Base-by-base conservation (phyloP, 2,797 vertebrate species). In the Heliangelus exortis region DNA sequence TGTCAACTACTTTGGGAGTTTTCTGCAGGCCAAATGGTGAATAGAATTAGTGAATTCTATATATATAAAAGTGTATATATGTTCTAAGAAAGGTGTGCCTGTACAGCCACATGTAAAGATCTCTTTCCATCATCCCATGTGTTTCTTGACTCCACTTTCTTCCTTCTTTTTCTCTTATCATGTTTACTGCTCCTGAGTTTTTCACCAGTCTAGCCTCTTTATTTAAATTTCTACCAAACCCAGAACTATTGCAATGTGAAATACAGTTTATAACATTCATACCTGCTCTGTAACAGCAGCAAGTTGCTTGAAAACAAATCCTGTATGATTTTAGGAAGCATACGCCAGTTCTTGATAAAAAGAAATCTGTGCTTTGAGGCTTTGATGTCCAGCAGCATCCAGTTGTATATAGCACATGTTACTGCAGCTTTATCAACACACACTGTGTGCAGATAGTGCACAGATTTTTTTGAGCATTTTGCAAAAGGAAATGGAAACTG, bases 401-500 rank as follows among this genome's bases (percentile, higher is more conserved):
- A 51, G 2, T 67, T 16, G 5, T 47, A 13, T 53, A 36, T 10
- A 79, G 20, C 14, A 55, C 20, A n/a, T 26, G 17, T 76, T 82
- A 53, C 15, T 74, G 53, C 48, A 84, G 33, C 50, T 93, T 92
- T 53, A 84, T 58, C 45, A 71, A 59, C 33, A 41, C 61, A 63
- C 36, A 88, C 45, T 74, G 53, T 55, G 0, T 0, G 50, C 15
- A 67, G 23, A 21, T 77, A 84, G 55, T 69, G 51, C 50, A 74
- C 53, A 83, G 45, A 89, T 93, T 87, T 89, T 10, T 63, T 71
- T 53, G 51, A 89, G 29, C 23, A 29, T 71, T 89, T 88, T 87
- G 72, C 41, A 68, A 79, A 92, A 92, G 41, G 55, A 95, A 92
- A 90, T 21, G 82, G 53, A 85, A 95, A 77, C 36, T 62, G 21